These are phyloP conservation scores for Tachysurus vachellii DNA, from an alignment of 2,113 vertebrate genomes.

Conservation along the genomic window DNA sequence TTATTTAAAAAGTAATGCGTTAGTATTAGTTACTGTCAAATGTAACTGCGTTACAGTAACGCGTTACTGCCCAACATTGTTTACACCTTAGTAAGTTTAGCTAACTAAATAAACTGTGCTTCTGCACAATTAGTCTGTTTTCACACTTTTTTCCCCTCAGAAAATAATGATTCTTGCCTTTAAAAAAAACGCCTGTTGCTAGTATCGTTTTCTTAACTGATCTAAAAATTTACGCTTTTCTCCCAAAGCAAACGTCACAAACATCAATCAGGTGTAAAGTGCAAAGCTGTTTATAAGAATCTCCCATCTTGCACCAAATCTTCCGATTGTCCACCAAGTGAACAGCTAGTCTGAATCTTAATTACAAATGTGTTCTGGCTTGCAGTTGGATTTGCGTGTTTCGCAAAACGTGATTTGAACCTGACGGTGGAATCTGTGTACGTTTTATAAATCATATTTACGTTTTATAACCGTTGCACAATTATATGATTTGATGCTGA, in stretches of 20 bases:
- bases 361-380: not conserved
- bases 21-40: no score
- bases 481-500: not conserved
- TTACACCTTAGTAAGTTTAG: no score
- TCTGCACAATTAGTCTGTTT: no score
- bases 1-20: no score
- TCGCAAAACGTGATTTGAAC: not conserved
- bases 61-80: no score
- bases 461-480: not conserved
- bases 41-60: no score
- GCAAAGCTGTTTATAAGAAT: not conserved
- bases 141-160: no score
- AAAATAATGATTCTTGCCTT: no score
- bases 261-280: not conserved
- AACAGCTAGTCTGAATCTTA: not conserved
- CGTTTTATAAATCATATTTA: not conserved
- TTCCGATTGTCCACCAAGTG: not conserved
- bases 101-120: no score
- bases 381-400: not conserved
- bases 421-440: not conserved
- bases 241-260: not conserved
- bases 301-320: not conserved
- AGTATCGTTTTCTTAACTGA: not conserved
- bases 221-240: not conserved
- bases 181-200: no score